A percentile compares a stretch with the other conserved stretches of the same genome.
Conservation (phyloP, 1,140 invertebrate genomes). For the Solenopsis fugax region DNA sequence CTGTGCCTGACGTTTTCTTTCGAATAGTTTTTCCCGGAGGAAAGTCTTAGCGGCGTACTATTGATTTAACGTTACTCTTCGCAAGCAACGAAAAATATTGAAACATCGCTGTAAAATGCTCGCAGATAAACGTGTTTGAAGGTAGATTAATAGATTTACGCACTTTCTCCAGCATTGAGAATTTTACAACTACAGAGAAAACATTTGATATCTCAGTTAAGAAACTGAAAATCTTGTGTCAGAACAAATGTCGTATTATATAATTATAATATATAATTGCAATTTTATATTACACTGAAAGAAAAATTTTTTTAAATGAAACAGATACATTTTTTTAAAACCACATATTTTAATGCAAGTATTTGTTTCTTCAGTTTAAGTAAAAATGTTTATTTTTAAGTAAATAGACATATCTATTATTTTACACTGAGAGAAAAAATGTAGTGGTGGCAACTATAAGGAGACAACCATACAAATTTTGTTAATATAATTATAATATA, state of each 20-base stretch:
- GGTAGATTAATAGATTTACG: neutral
- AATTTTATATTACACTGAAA: neutral
- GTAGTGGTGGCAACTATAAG: no score
- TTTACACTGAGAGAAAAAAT: no score
- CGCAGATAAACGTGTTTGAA: neutral
- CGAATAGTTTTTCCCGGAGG: neutral
- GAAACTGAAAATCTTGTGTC: neutral
- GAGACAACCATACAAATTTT: no score
- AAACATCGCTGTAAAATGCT: neutral
- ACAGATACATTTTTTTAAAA: no score
- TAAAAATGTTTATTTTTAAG: no score
- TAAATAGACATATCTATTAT: no score
- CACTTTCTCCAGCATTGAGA: neutral
- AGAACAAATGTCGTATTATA: neutral
- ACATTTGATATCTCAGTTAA: neutral
- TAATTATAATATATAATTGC: neutral
- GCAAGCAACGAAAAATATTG: neutral
- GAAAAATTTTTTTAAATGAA: no score
- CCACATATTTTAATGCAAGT: no score
- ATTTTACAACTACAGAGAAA: neutral
- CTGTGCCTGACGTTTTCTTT: neutral
- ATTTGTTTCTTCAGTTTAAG: no score
- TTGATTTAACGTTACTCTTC: constrained; percentile 15
- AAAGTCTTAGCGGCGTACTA: neutral
- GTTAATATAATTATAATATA: no score